Conservation (phyloP, 2,797 vertebrate species). For the Apogon hyalosoma region DNA sequence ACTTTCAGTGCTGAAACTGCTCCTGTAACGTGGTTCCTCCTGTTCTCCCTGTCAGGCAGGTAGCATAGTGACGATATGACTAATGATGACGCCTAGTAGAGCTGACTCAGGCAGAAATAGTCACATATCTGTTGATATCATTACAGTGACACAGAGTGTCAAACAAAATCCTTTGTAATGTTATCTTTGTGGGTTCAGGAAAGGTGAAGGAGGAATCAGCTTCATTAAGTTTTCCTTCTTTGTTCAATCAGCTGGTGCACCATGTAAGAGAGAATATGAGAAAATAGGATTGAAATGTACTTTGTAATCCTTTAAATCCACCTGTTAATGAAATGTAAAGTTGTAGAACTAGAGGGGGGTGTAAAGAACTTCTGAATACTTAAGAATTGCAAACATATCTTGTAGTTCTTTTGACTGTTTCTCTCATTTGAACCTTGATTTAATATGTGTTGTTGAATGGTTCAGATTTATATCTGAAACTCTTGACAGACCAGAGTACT, state of each 20-base stretch:
- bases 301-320: background rate
- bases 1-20: constrained; percentile 41
- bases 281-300: background rate
- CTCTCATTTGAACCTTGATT: too few species aligned
- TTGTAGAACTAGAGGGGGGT: too few species aligned
- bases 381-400: too few species aligned
- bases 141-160: constrained; percentile 35
- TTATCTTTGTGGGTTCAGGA: background rate
- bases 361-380: too few species aligned
- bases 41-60: constrained; percentile 69
- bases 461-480: background rate
- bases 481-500: background rate
- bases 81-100: constrained; percentile 29
- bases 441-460: too few species aligned
- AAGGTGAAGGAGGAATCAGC: constrained; percentile 8
- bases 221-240: background rate
- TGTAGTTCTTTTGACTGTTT: too few species aligned
- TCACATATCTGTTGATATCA: constrained; percentile 24
- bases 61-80: constrained; percentile 31
- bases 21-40: constrained; percentile 23
- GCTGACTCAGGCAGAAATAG: constrained; percentile 53
- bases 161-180: constrained; percentile 19
- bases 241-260: background rate
- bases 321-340: too few species aligned
- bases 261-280: background rate